Conservation (phyloP, 2,113 vertebrate species). For the Alouatta palliata region DNA sequence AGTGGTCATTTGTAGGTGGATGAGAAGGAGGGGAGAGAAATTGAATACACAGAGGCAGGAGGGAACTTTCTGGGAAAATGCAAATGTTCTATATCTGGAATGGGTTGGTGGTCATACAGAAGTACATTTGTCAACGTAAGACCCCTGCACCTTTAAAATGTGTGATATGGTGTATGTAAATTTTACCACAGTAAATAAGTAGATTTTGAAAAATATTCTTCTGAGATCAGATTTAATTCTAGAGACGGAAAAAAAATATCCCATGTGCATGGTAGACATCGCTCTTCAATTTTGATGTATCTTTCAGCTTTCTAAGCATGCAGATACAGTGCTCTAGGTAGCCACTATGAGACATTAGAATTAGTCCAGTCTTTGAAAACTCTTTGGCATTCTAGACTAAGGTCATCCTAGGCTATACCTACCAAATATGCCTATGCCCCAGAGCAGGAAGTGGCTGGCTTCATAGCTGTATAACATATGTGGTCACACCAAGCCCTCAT, state of each 20-base stretch:
- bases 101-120: not conserved
- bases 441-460: not conserved
- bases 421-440: not conserved
- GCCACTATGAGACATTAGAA: not conserved
- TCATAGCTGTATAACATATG: fast-evolving
- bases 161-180: not conserved
- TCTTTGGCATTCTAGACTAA: not conserved
- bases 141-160: not conserved
- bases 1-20: not conserved
- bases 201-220: not conserved
- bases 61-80: not conserved
- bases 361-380: not conserved
- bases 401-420: not conserved
- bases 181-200: not conserved
- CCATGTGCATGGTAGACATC: not conserved
- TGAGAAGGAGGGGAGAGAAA: not conserved
- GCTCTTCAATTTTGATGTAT: not conserved
- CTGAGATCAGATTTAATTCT: not conserved
- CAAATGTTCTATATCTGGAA: not conserved
- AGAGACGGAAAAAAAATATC: not conserved
- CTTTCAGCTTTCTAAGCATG: not conserved
- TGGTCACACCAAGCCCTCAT: not conserved
- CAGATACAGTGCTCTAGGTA: not conserved
- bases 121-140: too few species aligned
- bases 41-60: not conserved